phyloP scores from a whole-genome alignment of 2,113 vertebrate species.

The Albula goreensis region DNA sequence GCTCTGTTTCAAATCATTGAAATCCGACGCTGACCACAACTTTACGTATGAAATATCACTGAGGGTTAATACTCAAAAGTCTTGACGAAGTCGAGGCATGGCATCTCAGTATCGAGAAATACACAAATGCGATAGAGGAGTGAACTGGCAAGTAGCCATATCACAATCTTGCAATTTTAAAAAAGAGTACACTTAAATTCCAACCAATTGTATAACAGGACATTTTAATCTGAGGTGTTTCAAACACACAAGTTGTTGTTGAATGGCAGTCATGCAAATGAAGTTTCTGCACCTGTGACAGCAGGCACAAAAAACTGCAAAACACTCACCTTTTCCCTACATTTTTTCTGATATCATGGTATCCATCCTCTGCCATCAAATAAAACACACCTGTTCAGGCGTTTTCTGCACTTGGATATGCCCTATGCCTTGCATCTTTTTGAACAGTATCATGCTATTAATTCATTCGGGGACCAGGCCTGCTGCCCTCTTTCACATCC shows the following conservation, averaged over 20 bases:
- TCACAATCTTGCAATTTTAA: no score
- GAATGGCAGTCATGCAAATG: no score
- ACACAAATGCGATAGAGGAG: no score
- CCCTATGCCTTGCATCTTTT: not conserved
- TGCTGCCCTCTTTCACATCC: not conserved
- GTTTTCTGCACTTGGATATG: not conserved
- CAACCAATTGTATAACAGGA: no score
- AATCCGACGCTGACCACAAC: not conserved
- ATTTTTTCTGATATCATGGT: not conserved
- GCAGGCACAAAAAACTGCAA: not conserved
- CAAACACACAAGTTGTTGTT: no score
- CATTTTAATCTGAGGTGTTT: no score
- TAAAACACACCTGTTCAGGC: not conserved
- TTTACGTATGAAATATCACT: not conserved
- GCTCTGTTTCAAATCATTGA: not conserved
- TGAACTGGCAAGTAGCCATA: no score
- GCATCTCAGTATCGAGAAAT: no score
- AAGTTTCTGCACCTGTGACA: not conserved
- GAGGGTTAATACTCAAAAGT: no score
- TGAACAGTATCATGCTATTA: not conserved
- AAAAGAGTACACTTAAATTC: no score
- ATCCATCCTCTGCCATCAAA: not conserved
- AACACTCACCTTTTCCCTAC: not conserved
- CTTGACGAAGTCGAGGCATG: no score
- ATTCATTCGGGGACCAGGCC: not conserved